Evolutionary conservation across 2,797 vertebrate genomes (phyloP), one percentile per base, ranked within the genome.

Genomic region (Eulemur albifrons): DNA sequence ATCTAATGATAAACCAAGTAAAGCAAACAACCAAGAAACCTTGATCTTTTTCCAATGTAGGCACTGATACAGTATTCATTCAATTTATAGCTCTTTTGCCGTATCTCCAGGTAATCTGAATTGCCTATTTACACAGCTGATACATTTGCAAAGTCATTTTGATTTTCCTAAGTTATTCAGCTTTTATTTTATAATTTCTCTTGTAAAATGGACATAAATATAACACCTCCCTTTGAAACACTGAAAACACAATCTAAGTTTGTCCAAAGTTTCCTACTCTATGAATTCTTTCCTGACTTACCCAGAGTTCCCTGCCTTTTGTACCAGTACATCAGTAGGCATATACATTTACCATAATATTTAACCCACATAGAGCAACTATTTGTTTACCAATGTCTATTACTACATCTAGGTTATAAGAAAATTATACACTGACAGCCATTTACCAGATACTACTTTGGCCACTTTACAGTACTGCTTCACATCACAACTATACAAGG

Each of bases 1-100:
- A 85, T 45, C 52, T 70, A 88, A 30, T 48, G 11, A 95, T 89
- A 95, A 94, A 75, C 30, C 70, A 57, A 57, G 21, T 57, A 89
- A 85, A 96, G 52, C 79, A 84, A 93, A 93, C 7, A 82, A 35
- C 90, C 30, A 93, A 72, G 75, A 91, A 54, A 82, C 7, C 43
- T 13, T 90, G 63, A 87, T 52, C 18, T 52, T 80, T 92, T 87
- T 70, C 30, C 27, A 94, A 88, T 48, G 72, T 38, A 80, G 57
- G 25, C 30, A 94, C 2, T 93, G 40, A 79, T 45, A 79, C 23
- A 59, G 43, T 35, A 76, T 38, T 40, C 40, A 89, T 89, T 94
- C 69, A 65, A 73, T 45, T 83, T 80, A 61, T 17, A 73, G 20
- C 38, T 86, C 17, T 90, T 93, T 69, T 88, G 48, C 23, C 48